phyloP scores from a whole-genome alignment of 92 coral and sea anemone species.

The Epizoanthus rinbou region DNA sequence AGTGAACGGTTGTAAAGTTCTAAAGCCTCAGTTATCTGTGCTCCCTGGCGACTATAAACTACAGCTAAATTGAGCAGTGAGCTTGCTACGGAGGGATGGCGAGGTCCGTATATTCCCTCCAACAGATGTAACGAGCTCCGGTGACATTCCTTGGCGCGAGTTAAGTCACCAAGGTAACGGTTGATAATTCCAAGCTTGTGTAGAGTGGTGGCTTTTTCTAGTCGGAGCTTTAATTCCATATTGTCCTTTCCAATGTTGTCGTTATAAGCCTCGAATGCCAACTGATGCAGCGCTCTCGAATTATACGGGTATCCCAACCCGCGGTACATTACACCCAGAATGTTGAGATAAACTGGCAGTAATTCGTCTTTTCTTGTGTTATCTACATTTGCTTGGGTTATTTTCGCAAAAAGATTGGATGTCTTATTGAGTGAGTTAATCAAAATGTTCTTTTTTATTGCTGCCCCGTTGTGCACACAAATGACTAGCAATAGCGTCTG shows the following conservation, averaged over 20 bases:
- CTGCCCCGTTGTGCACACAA: slow-evolving; percentile 67
- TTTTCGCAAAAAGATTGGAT: slow-evolving; percentile 13
- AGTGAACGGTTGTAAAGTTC: slow-evolving; percentile 66
- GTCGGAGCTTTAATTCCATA: background rate
- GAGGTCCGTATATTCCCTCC: slow-evolving; percentile 42
- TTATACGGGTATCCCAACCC: slow-evolving; percentile 65
- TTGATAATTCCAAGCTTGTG: slow-evolving; percentile 84
- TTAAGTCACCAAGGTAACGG: slow-evolving; percentile 72
- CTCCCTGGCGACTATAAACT: slow-evolving; percentile 69
- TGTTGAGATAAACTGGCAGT: slow-evolving; percentile 56
- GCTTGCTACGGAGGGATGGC: slow-evolving; percentile 64
- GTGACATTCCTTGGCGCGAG: slow-evolving; percentile 56
- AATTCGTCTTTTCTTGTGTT: background rate
- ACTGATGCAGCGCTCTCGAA: slow-evolving; percentile 70
- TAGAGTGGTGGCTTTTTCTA: slow-evolving; percentile 63
- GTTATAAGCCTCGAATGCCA: slow-evolving; percentile 38
- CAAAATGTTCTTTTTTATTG: slow-evolving; percentile 45
- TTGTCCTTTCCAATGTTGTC: background rate
- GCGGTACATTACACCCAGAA: slow-evolving; percentile 71
- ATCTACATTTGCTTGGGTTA: background rate
- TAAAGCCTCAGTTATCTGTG: slow-evolving; percentile 39
- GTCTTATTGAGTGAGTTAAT: slow-evolving; percentile 53
- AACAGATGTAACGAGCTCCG: slow-evolving; percentile 59
- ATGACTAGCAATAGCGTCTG: slow-evolving; percentile 57
- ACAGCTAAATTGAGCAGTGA: slow-evolving; percentile 78